Evolutionary conservation across 1,140 invertebrate genomes (phyloP), one percentile per base, ranked within the genome.

Genomic region (Bombus turneri): DNA sequence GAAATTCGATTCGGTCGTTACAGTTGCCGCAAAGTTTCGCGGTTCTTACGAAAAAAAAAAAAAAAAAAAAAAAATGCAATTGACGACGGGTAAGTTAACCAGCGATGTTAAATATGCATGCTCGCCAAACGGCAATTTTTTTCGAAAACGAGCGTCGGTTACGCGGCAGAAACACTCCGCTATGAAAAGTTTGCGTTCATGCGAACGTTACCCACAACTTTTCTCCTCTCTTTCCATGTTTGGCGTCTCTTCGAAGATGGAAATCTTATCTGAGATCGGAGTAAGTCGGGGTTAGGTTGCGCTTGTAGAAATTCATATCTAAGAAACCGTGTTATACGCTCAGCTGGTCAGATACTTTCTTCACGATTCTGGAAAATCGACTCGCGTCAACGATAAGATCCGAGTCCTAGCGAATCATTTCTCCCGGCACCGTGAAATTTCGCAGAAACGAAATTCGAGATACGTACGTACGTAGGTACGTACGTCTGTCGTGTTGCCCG

Each of bases 11-110:
- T 69, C 66, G 64, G 6, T 66, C 43, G 15, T 37, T 66, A 47
- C 68, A 68, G 62, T 68, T 34, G 39, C 28, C n/a, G 62, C 76
- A n/a, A 66, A 78, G 57, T 64, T 77, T 43, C 53, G 75, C 57
- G 77, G 64, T 13, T 71, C 41, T 71, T 37, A 68, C 28, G 68
- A n/a, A n/a, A n/a, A n/a, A n/a, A n/a, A n/a, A n/a, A n/a, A n/a
- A n/a, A n/a, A n/a, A n/a, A n/a, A n/a, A n/a, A n/a, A 31, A 72
- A 22, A 59, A 72, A 68, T 13, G 78, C 47, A 57, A 41, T 71
- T 34, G n/a, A 59, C 43, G 47, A 12, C 15, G 47, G 25, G 13
- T 13, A 6, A 10, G 47, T 59, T 22, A 8, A n/a, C 28, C 47
- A 5, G 2, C 68, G 68, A 57, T 34, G 59, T 39, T 59, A 8